These are phyloP conservation scores for Drosophila kohkoa DNA, from an alignment of 1,140 invertebrate genomes.

Conservation along the genomic window DNA sequence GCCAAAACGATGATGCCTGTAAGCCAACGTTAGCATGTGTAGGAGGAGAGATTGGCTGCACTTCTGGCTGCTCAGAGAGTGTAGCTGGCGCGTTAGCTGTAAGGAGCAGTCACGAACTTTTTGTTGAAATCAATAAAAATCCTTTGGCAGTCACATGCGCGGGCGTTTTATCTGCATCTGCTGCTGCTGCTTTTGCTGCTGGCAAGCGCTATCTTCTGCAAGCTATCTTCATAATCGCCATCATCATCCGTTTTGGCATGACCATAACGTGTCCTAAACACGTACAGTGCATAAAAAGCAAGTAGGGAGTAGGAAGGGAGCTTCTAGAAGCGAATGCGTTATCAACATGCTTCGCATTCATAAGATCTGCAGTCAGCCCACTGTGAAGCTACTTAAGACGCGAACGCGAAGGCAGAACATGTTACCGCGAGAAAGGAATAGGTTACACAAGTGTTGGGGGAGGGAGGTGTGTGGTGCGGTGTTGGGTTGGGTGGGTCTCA, in stretches of 20 bases:
- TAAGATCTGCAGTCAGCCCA: conserved; percentile 68
- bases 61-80: neutral
- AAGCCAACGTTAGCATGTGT: neutral
- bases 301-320: neutral
- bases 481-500: conserved; percentile 1
- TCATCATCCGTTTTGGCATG: conserved; percentile 63
- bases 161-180: conserved; percentile 59
- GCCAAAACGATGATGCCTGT: conserved; percentile 16
- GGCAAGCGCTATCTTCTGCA: conserved; percentile 8
- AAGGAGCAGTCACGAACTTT: conserved; percentile 21
- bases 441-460: too few species aligned
- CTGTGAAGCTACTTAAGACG: conserved; percentile 71
- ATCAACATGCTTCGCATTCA: conserved; percentile 79
- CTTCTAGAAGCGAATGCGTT: conserved; percentile 47
- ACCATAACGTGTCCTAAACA: conserved; percentile 70
- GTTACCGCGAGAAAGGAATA: neutral
- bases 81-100: neutral
- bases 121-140: conserved; percentile 48
- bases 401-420: conserved; percentile 17
- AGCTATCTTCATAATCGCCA: conserved; percentile 75
- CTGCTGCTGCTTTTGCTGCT: neutral
- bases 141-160: conserved; percentile 35
- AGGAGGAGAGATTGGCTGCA: conserved; percentile 6
- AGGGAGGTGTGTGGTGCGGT: neutral
- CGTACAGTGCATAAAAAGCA: conserved; percentile 59